Percentiles rank a stretch among this genome's conserved stretches.
Conservation (phyloP, 2,113 vertebrate species). For the Orcinus orca region DNA sequence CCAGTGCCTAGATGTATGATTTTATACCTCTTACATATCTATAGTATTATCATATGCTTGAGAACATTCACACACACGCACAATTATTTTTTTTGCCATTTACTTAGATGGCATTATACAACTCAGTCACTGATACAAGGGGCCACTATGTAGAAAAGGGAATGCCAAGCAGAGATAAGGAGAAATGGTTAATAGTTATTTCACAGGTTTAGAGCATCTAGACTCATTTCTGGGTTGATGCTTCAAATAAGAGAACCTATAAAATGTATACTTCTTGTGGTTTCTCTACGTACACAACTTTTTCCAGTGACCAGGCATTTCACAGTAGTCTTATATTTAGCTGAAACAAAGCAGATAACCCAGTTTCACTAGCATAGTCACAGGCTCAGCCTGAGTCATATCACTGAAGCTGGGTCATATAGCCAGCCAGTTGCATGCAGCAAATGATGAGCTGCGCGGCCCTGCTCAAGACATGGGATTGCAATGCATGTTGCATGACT, state of each 20-base stretch:
- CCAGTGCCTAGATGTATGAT: not conserved
- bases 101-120: not conserved
- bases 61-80: not conserved
- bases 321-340: not conserved
- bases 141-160: not conserved
- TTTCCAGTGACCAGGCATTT: not conserved
- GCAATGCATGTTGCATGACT: not conserved
- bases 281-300: not conserved
- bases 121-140: not conserved
- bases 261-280: not conserved
- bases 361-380: not conserved
- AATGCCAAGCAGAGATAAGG: not conserved
- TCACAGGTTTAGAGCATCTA: not conserved
- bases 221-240: not conserved
- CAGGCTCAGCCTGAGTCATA: not conserved
- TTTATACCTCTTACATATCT: not conserved
- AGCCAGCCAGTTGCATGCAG: not conserved
- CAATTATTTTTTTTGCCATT: not conserved
- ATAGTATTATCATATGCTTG: not conserved
- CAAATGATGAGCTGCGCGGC: not conserved
- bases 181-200: not conserved
- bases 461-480: not conserved
- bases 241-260: not conserved
- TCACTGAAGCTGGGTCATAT: not conserved
- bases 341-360: conserved; percentile 8